Conservation (phyloP, 2,888 invertebrate species). For the Oligia strigilis region DNA sequence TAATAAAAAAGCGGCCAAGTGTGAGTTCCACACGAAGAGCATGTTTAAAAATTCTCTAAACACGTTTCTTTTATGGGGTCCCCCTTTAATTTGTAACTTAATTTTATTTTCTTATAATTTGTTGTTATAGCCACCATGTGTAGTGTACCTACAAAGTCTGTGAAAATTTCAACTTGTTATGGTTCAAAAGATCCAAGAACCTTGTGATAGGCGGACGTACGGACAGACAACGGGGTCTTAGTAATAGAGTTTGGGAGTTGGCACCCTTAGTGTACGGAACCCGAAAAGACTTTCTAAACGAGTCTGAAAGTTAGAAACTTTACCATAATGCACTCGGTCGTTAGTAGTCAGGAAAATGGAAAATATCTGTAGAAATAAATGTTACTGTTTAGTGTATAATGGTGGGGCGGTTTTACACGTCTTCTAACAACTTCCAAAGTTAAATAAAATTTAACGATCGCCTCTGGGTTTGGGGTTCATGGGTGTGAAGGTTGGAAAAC, state of each 20-base stretch:
- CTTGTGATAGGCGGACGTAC: neutral
- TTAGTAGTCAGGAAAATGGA: slow-evolving; percentile 66
- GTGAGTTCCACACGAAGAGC: neutral
- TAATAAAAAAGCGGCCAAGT: slow-evolving; percentile 11
- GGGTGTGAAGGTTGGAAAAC: slow-evolving; percentile 25
- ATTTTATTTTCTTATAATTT: neutral
- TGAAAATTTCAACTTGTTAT: too few relatives aligned
- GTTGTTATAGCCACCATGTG: too few relatives aligned
- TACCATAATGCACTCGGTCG: slow-evolving; percentile 37
- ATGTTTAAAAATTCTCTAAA: too few relatives aligned
- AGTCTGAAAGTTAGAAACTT: slow-evolving; percentile 44
- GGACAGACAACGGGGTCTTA: neutral
- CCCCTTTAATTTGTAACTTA: neutral
- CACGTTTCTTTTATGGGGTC: neutral
- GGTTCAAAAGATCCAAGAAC: neutral
- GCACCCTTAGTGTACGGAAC: neutral
- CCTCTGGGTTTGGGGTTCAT: slow-evolving; percentile 58
- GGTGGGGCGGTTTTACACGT: slow-evolving; percentile 70
- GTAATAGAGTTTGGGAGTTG: neutral
- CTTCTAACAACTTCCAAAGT: slow-evolving; percentile 76
- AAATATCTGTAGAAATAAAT: slow-evolving; percentile 70
- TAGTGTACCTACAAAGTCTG: too few relatives aligned
- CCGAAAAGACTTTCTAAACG: slow-evolving; percentile 34
- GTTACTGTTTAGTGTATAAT: slow-evolving; percentile 67
- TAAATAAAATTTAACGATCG: slow-evolving; percentile 77